Evolutionary conservation across 2,113 vertebrate species (phyloP), one percentile per base, ranked within the genome.

Genomic region (Lepus europaeus): DNA sequence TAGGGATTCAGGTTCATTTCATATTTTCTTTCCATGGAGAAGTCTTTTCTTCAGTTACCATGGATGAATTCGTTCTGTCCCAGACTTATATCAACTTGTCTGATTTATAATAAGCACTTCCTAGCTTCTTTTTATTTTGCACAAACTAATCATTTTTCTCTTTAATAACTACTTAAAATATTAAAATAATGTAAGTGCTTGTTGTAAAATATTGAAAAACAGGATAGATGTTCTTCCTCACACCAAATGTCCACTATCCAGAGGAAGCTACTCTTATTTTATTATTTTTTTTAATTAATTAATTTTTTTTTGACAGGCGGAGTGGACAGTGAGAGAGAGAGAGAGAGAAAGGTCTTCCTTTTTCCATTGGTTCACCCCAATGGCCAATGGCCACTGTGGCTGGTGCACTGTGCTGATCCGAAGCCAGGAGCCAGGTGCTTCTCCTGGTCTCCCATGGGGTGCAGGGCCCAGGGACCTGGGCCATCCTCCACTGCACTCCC

Each of bases 61-160:
- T 45, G 27, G 22, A n/a, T 69, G 33, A 87, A 45, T 83, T 80
- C 64, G 33, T 85, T 69, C 69, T 91, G 25, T 91, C 39, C 33
- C 19, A 89, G 90, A 64, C 27, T 51, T 69, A 1, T 79, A 17
- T 68, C 25, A 79, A 39, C 22, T 87, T 49, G 63, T 68, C 49
- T 87, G 29, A 83, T 72, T 31, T 83, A 3, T 70, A 73, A 89
- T 31, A 86, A 64, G 87, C 89, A 84, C 33, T 84, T 87, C 64
- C 5, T 68, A 22, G 33, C 25, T 87, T 51, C 22, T 70, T 82
- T 93, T 79, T 91, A 68, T 68, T 77, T 95, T 92, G 14, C n/a
- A 89, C 36, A 94, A 81, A 72, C 22, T 83, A 74, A 45, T 80
- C 31, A 76, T 84, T 91, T 69, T 9, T 53, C n/a, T 96, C 56